Conservation (phyloP, 2,113 vertebrate genomes). For the Diadophis punctatus region DNA sequence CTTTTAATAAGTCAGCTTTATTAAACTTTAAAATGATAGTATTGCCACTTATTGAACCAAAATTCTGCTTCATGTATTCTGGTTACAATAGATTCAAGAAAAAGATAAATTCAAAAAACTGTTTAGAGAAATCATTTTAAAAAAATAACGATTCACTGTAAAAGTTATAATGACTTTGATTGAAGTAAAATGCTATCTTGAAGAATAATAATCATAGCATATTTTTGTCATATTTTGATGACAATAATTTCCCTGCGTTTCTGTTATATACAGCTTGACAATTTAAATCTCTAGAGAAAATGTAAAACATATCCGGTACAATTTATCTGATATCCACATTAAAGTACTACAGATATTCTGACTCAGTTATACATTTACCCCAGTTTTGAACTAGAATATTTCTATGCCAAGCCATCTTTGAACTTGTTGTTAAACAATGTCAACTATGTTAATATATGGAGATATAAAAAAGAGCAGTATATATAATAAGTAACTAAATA, state of each 20-base stretch:
- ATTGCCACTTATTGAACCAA: background rate
- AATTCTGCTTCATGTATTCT: background rate
- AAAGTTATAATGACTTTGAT: background rate
- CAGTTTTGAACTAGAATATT: background rate
- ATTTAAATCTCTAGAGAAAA: background rate
- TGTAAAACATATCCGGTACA: background rate
- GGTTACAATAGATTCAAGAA: background rate
- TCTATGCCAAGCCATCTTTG: background rate
- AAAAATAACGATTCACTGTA: background rate
- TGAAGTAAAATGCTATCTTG: background rate
- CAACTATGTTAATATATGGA: background rate
- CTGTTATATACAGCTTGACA: background rate
- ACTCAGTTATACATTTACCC: background rate
- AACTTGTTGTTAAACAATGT: background rate
- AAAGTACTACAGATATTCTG: background rate
- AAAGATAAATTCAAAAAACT: background rate
- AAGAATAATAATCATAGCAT: fast-evolving
- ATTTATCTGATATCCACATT: background rate
- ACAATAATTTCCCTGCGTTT: fast-evolving
- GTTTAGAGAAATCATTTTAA: background rate
- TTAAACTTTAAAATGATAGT: background rate
- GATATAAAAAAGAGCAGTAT: background rate
- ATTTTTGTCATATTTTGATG: background rate
- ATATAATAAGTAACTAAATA: background rate
- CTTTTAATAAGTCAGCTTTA: background rate